A percentile compares a stretch with the other conserved stretches of the same genome.
Evolutionary conservation across 2,888 invertebrate genomes (phyloP).

Genomic region (Synanthedon myopaeformis): DNA sequence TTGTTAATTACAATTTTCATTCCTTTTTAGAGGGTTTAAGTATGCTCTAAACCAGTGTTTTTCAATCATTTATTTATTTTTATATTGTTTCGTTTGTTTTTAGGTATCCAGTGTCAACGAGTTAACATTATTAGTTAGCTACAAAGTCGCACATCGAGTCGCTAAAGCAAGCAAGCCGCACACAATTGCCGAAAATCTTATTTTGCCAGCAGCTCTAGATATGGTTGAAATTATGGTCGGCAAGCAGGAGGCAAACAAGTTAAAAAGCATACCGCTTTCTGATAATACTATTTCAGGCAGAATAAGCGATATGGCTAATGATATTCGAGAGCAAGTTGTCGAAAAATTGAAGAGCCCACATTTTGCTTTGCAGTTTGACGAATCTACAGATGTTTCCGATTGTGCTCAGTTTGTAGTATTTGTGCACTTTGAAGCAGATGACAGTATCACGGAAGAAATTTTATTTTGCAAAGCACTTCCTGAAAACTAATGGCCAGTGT

Average conservation of each 20-base stretch:
- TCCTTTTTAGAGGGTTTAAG: no score
- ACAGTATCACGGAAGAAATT: slow-evolving; percentile 14
- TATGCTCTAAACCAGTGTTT: no score
- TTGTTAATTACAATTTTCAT: no score
- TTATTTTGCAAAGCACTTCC: slow-evolving; percentile 18
- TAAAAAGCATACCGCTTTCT: slow-evolving; percentile 13
- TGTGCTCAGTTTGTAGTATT: slow-evolving; percentile 6
- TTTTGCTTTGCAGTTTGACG: no score
- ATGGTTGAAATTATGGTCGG: not conserved
- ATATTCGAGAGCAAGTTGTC: no score
- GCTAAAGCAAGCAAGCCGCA: slow-evolving; percentile 15
- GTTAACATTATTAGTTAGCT: slow-evolving; percentile 13
- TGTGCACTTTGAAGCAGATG: slow-evolving; percentile 18
- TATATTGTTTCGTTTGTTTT: slow-evolving; percentile 3
- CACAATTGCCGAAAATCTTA: slow-evolving; percentile 16
- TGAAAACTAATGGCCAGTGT: slow-evolving; percentile 13
- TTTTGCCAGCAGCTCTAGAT: slow-evolving; percentile 15
- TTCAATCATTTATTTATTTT: not conserved
- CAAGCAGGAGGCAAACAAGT: not conserved
- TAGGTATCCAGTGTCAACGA: slow-evolving; percentile 11
- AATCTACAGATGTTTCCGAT: no score
- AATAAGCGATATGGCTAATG: slow-evolving; percentile 16
- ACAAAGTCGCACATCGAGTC: slow-evolving; percentile 12
- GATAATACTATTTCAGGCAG: slow-evolving; percentile 15
- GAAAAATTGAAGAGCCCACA: no score